phyloP scores from a whole-genome alignment of 2,888 invertebrate species.

The Perithous albicinctus region DNA sequence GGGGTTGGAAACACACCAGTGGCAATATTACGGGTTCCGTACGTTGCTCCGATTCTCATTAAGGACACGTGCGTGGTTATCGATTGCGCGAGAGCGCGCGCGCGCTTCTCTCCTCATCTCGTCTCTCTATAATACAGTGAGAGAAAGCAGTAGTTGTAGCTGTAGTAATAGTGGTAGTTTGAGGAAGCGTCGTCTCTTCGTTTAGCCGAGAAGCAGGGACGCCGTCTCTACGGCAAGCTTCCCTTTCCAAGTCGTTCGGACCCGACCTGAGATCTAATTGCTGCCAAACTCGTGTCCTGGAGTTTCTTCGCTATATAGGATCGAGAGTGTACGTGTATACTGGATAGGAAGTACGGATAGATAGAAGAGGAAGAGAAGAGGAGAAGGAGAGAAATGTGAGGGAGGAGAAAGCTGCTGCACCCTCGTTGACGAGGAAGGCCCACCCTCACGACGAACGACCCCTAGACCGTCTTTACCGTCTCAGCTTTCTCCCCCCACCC shows the following conservation, averaged over 20 bases:
- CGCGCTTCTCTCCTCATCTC: conserved; percentile 17
- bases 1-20: conserved; percentile 57
- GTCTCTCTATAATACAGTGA: conserved; percentile 1
- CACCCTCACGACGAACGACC: conserved; percentile 63
- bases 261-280: conserved; percentile 69
- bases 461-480: conserved; percentile 12
- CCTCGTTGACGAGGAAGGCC: conserved; percentile 53
- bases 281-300: conserved; percentile 61
- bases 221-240: conserved; percentile 11
- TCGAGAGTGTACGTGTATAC: background rate
- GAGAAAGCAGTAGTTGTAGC: too few relatives aligned
- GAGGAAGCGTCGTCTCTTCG: background rate
- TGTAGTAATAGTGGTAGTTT: background rate
- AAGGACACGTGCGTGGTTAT: conserved; percentile 75
- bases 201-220: conserved; percentile 8
- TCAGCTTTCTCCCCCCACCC: background rate
- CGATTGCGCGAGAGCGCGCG: conserved; percentile 73
- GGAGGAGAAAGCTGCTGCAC: conserved; percentile 50
- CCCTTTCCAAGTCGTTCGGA: conserved; percentile 43
- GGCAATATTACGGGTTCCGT: conserved; percentile 63
- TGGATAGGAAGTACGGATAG: conserved; percentile 11
- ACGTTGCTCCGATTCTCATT: conserved; percentile 73
- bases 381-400: background rate
- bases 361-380: conserved; percentile 15
- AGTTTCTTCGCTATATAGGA: conserved; percentile 42